Evolutionary conservation across 2,797 vertebrate species (phyloP).

Genomic region (Chrysolophus pictus): DNA sequence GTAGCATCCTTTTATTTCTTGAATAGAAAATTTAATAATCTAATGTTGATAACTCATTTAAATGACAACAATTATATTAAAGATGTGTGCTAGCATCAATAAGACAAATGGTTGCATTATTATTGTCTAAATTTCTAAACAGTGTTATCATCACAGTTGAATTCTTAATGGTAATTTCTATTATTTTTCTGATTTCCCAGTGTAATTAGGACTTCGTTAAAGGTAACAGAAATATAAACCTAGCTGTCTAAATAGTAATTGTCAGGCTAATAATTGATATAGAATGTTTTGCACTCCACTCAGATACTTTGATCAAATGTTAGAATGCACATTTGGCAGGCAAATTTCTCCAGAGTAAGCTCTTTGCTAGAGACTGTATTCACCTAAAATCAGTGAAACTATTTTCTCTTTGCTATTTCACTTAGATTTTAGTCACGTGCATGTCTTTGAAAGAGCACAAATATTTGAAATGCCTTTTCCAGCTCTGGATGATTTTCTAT

Average conservation of each 20-base stretch:
- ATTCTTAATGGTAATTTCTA: neutral
- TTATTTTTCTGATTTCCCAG: neutral
- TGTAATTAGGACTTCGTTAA: neutral
- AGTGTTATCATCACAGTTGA: neutral
- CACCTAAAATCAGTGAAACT: neutral
- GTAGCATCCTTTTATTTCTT: neutral
- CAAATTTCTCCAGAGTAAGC: neutral
- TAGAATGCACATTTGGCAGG: neutral
- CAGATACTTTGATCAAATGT: neutral
- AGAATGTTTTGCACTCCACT: neutral
- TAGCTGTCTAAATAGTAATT: neutral
- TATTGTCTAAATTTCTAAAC: neutral
- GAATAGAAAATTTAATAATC: neutral
- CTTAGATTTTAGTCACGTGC: neutral
- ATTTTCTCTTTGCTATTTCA: neutral
- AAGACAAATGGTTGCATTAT: neutral
- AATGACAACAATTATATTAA: neutral
- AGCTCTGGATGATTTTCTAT: neutral
- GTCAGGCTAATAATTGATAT: neutral
- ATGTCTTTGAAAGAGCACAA: neutral
- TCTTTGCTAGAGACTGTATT: neutral
- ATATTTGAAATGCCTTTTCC: neutral
- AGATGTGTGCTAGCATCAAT: neutral
- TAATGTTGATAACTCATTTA: neutral
- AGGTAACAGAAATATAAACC: neutral